Conservation (phyloP, 2,888 invertebrate genomes). For the Sepiola atlantica region DNA sequence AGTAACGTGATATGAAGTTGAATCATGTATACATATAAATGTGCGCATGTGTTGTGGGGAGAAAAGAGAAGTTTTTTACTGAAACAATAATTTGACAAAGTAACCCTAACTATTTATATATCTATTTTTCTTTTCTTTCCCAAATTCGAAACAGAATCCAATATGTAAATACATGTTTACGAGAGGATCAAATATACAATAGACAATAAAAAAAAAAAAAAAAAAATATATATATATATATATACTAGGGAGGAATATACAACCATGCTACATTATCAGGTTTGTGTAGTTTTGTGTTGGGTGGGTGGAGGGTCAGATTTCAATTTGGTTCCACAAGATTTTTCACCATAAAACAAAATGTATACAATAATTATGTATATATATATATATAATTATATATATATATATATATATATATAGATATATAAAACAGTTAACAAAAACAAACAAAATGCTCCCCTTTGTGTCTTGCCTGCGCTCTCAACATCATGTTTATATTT, state of each 20-base stretch:
- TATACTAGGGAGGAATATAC: constrained; percentile 3
- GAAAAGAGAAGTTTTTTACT: neutral
- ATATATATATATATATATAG: constrained; percentile 5
- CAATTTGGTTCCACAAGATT: constrained; percentile 42
- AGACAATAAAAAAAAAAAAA: neutral
- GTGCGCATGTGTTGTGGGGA: neutral
- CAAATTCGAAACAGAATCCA: neutral
- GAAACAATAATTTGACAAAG: neutral
- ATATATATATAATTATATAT: neutral
- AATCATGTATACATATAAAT: neutral
- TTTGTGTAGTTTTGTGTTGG: neutral
- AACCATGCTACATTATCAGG: constrained; percentile 39
- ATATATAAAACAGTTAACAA: neutral
- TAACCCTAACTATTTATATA: neutral
- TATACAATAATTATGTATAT: neutral
- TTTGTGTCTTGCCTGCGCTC: neutral
- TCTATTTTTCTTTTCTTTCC: neutral
- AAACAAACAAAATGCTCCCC: constrained; percentile 2
- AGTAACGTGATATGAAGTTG: neutral
- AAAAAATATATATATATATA: neutral
- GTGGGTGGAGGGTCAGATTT: constrained; percentile 34
- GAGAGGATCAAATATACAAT: neutral
- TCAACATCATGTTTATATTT: neutral
- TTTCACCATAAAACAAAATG: constrained; percentile 35
- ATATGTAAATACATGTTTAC: neutral